These are phyloP conservation scores for Trichacis sp. DNA, from an alignment of 2,888 invertebrate genomes.

Conservation along the genomic window DNA sequence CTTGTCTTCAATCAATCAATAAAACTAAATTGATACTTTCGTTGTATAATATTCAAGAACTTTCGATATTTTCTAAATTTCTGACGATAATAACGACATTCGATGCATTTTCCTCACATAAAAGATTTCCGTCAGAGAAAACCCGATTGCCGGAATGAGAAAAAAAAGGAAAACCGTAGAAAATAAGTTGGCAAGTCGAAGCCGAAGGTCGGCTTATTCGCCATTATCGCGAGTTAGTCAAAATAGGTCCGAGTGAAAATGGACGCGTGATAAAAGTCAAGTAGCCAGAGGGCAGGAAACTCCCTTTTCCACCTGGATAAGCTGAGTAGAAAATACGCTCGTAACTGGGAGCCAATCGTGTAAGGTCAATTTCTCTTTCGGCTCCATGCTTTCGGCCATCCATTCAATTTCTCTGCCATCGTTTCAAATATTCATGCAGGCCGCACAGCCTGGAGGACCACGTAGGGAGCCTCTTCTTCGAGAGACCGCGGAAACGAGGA, in stretches of 20 bases:
- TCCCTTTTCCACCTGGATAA: constrained; percentile 20
- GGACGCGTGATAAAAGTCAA: constrained; percentile 20
- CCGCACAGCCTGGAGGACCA: constrained; percentile 9
- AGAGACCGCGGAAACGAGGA: constrained; percentile 18
- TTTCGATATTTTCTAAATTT: no score
- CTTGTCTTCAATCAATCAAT: no score
- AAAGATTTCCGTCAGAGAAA: no score
- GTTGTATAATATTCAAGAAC: no score
- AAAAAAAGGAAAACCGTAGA: neutral
- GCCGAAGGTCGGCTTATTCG: neutral
- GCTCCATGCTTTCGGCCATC: constrained; percentile 4
- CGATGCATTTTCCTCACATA: no score
- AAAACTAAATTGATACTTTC: no score
- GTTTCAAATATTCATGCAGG: constrained; percentile 12
- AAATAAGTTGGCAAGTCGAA: neutral
- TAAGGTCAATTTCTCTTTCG: constrained; percentile 12
- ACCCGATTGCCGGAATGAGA: no score
- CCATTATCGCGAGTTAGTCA: neutral
- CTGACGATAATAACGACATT: no score
- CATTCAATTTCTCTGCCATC: constrained; percentile 15
- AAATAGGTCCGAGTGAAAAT: constrained; percentile 23
- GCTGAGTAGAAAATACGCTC: constrained; percentile 12
- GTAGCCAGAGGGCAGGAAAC: constrained; percentile 22
- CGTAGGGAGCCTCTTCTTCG: constrained; percentile 16
- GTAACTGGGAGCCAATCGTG: constrained; percentile 7